These are phyloP conservation scores for Laothoe populi DNA, from an alignment of 2,888 invertebrate genomes.

Conservation along the genomic window DNA sequence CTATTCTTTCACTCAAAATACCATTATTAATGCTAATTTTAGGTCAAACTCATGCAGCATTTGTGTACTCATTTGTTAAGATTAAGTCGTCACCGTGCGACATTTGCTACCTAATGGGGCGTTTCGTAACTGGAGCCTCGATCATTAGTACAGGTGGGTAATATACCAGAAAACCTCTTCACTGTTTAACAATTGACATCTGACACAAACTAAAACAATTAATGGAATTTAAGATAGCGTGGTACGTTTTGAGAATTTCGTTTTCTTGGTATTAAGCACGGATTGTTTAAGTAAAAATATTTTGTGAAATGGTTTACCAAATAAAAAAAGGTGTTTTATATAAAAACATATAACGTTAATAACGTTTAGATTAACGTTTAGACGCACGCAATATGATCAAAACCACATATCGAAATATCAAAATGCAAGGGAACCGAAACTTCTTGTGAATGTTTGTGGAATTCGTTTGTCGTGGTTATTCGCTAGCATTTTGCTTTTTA, in stretches of 20 bases:
- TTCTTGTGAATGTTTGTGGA: no score
- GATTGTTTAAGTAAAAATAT: no score
- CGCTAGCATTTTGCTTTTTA: not conserved
- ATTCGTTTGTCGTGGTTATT: not conserved
- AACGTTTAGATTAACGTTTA: no score
- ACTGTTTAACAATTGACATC: not conserved
- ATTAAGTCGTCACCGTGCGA: constrained; percentile 10
- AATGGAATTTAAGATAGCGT: not conserved
- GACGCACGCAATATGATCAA: no score
- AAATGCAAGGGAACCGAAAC: no score
- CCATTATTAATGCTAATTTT: no score
- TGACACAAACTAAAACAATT: not conserved
- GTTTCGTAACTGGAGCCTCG: not conserved
- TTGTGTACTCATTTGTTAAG: constrained; percentile 25
- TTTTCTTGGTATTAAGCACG: no score
- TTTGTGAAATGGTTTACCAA: not conserved
- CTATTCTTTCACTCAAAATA: no score
- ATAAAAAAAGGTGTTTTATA: no score
- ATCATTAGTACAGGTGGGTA: constrained; percentile 1
- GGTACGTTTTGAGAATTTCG: not conserved
- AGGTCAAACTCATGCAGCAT: constrained; percentile 13
- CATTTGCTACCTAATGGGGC: constrained; percentile 1
- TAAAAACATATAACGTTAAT: no score
- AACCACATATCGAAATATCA: no score
- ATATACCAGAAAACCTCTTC: not conserved